phyloP scores from a whole-genome alignment of 1,140 invertebrate species.

The Psilanteris sp. region DNA sequence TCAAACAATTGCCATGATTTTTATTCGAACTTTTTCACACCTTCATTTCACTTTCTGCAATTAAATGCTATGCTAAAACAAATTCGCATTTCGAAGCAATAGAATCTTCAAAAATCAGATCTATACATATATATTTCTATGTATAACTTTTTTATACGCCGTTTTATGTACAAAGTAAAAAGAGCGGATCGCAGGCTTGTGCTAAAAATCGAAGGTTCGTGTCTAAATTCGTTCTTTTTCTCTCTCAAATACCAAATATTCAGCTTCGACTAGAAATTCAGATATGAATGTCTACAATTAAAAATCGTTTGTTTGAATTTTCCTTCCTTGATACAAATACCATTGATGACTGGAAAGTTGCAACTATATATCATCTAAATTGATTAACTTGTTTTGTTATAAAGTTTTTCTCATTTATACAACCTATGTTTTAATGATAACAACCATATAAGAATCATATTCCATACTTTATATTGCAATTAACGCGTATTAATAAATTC shows the following conservation, averaged over 20 bases:
- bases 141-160: conserved; percentile 35
- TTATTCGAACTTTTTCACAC: conserved; percentile 5
- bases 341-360: no score
- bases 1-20: neutral
- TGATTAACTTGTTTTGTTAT: no score
- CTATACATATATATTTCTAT: conserved; percentile 55
- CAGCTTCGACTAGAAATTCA: conserved; percentile 12
- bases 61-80: conserved; percentile 33
- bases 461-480: no score
- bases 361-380: no score
- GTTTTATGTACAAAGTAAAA: conserved; percentile 40
- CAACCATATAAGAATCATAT: no score
- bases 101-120: conserved; percentile 50
- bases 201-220: conserved; percentile 13
- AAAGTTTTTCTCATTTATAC: no score
- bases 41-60: neutral
- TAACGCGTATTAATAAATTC: no score
- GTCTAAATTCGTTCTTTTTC: neutral
- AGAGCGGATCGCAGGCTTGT: neutral
- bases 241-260: no score
- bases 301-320: no score
- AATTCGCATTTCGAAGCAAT: conserved; percentile 35
- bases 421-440: no score
- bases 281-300: neutral
- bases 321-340: no score